phyloP scores from a whole-genome alignment of 1,140 invertebrate species.

The Solenopsis invicta region DNA sequence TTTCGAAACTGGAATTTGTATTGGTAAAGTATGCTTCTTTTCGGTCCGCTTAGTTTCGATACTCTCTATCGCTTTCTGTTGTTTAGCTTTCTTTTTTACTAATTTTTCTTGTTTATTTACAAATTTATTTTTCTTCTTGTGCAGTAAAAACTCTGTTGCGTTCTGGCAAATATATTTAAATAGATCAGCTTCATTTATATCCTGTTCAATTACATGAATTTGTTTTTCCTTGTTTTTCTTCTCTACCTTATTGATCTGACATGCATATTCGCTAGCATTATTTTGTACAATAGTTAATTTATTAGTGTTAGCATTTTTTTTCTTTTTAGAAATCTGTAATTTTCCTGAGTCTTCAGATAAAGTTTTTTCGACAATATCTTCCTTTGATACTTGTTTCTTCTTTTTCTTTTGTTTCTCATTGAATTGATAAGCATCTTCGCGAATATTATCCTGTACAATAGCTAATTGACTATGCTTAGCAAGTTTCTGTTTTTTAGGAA shows the following conservation, averaged over 20 bases:
- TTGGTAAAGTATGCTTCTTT: not conserved
- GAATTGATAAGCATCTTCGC: too few species aligned
- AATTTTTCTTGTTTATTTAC: not conserved
- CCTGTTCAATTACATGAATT: not conserved
- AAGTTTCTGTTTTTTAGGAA: too few species aligned
- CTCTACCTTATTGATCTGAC: not conserved
- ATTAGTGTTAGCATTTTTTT: conserved; percentile 10
- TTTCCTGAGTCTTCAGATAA: not conserved
- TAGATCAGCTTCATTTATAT: not conserved
- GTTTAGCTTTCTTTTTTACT: conserved; percentile 22
- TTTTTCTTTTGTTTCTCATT: too few species aligned
- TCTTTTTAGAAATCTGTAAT: not conserved
- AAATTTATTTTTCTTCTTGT: conserved; percentile 18
- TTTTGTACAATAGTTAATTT: conserved; percentile 19
- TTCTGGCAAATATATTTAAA: not conserved
- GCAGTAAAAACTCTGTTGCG: not conserved
- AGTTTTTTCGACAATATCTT: too few species aligned
- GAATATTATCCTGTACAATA: too few species aligned
- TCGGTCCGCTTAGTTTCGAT: not conserved
- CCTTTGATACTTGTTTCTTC: too few species aligned
- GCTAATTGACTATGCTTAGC: too few species aligned
- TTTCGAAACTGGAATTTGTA: conserved; percentile 3
- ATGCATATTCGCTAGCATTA: conserved; percentile 4
- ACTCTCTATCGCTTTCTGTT: not conserved
- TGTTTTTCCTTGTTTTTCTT: conserved; percentile 50